Evolutionary conservation across 2,797 vertebrate species (phyloP), one percentile per base, ranked within the genome.

Genomic region (Discoglossus pictus): DNA sequence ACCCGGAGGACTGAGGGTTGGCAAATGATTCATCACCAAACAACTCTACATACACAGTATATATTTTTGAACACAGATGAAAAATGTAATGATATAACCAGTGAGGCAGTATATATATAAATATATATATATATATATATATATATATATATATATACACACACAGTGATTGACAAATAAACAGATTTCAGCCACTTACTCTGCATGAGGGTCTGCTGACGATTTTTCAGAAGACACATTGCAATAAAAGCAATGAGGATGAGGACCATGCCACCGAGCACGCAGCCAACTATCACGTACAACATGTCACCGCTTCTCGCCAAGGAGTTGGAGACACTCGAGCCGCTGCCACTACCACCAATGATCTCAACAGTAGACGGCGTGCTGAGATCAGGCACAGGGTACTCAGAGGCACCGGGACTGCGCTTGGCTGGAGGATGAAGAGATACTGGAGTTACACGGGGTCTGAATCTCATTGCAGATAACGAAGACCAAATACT

Each of bases 161-260:
- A 20, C 40, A 31, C 25, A 34, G 18, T 13, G 20, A 4, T 21
- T 51, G 11, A 51, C 12, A 51, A 10, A 10, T 51, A 13, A 5
- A 39, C 11, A 39, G 38, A 1, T 13, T 13, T n/a, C n/a, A 13
- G 9, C 1, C 9, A 88, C 96, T 90, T 84, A 98, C 97, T 98
- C 75, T 93, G 93, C 85, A 93, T 82, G 80, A 86, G 80, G 43
- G 74, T 91, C 79, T 98, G 95, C 80, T 98, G 96, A 0, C 94
- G 92, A 76, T 92, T 97, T 84, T 93, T 92, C 92, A 94, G 96
- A n/a, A 99, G 86, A 72, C 97, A 99, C 92, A 99, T 97, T 67
- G 92, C 93, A 1, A 98, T 98, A 74, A 99, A 98, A 5, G 83
- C 86, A 61, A 99, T 87, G 50, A 98, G 88, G 59, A 98, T 98